These are phyloP conservation scores for Paralichthys olivaceus DNA, from an alignment of 2,113 vertebrate genomes.

Conservation along the genomic window DNA sequence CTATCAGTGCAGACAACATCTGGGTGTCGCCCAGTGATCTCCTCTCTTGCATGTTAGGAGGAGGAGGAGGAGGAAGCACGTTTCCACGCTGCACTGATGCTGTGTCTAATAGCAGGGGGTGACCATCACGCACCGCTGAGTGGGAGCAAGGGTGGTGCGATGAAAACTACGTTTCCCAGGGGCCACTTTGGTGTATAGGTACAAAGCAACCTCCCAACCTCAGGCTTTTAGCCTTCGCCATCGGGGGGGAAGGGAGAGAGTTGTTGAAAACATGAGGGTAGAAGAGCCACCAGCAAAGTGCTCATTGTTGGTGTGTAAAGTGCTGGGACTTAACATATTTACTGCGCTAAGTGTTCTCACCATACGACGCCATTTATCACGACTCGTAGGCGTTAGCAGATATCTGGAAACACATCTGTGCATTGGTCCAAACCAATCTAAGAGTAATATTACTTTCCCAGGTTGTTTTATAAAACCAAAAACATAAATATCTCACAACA, in stretches of 20 bases:
- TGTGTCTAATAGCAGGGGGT: slow-evolving; percentile 76
- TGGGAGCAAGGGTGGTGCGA: slow-evolving; percentile 45
- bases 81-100: slow-evolving; percentile 73
- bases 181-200: slow-evolving; percentile 52
- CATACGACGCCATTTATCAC: neutral
- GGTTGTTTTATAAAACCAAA: too few species aligned
- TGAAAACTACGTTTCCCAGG: slow-evolving; percentile 63
- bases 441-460: neutral
- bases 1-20: slow-evolving; percentile 53
- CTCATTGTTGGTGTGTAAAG: slow-evolving; percentile 18
- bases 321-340: slow-evolving; percentile 29
- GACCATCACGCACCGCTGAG: slow-evolving; percentile 48
- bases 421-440: neutral
- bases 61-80: slow-evolving; percentile 31
- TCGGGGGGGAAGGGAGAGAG: slow-evolving; percentile 10
- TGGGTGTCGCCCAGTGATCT: slow-evolving; percentile 45
- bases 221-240: slow-evolving; percentile 50
- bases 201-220: slow-evolving; percentile 54
- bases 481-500: neutral
- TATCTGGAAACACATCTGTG: slow-evolving; percentile 3
- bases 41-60: slow-evolving; percentile 3
- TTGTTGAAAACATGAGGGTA: slow-evolving; percentile 32
- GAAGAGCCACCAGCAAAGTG: slow-evolving; percentile 25
- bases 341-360: slow-evolving; percentile 16
- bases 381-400: neutral